A percentile compares a stretch with the other conserved stretches of the same genome.
Conservation (phyloP, 2,797 vertebrate species). For the Poecile montanus region DNA sequence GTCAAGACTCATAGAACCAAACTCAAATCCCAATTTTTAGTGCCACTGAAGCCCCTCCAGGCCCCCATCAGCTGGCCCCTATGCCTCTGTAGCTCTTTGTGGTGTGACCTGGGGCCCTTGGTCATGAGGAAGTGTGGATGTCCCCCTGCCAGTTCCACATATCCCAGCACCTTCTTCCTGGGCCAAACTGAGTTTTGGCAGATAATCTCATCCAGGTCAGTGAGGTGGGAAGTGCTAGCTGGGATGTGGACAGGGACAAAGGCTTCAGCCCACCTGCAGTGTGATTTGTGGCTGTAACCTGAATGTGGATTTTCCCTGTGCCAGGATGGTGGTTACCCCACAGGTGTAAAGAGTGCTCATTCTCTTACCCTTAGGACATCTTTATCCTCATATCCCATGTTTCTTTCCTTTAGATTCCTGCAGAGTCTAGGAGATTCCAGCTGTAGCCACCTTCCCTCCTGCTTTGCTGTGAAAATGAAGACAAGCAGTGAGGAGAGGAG, state of each 20-base stretch:
- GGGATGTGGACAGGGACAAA: neutral
- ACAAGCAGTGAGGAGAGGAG: neutral
- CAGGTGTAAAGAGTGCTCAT: neutral
- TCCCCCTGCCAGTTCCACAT: fast-evolving
- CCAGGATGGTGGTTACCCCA: neutral
- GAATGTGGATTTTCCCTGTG: neutral
- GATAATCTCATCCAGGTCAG: neutral
- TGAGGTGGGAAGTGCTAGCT: neutral
- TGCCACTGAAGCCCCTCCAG: neutral
- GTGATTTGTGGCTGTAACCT: neutral
- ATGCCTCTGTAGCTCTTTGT: neutral
- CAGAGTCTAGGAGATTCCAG: neutral
- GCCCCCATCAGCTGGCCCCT: neutral
- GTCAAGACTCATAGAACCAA: neutral
- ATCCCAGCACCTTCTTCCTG: neutral
- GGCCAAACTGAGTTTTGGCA: neutral
- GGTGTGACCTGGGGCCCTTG: neutral
- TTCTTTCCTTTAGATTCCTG: neutral
- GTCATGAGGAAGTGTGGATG: neutral
- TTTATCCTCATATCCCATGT: neutral
- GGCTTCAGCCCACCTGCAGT: neutral
- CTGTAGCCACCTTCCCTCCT: neutral
- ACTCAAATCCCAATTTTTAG: neutral
- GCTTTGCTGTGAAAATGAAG: neutral
- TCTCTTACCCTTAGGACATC: neutral